phyloP scores from a whole-genome alignment of 1,140 invertebrate genomes.

The Drosophila pallidifrons region DNA sequence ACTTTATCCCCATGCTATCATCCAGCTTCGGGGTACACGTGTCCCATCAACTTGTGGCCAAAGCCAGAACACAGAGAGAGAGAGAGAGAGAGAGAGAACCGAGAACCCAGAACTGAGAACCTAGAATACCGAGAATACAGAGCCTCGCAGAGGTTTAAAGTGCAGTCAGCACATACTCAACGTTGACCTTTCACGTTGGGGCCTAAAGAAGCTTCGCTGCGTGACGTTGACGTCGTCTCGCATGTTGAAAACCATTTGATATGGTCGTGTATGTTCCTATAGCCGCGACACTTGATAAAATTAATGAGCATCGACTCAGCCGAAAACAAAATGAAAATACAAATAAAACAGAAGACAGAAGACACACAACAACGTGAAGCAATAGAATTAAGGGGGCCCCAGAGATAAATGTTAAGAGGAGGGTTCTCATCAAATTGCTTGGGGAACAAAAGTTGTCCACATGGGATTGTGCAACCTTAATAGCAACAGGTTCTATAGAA shows the following conservation, averaged over 20 bases:
- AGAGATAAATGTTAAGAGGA: conserved; percentile 25
- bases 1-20: conserved; percentile 1
- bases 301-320: conserved; percentile 43
- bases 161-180: conserved; percentile 35
- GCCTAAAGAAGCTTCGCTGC: not conserved
- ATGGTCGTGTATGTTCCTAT: conserved; percentile 23
- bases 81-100: too few species aligned
- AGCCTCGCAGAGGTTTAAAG: conserved; percentile 31
- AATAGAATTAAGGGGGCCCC: conserved; percentile 28
- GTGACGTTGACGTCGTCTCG: conserved; percentile 19
- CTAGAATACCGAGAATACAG: too few species aligned
- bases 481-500: conserved; percentile 29
- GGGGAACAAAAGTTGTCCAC: conserved; percentile 18
- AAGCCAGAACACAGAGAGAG: not conserved
- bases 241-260: conserved; percentile 46
- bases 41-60: conserved; percentile 1
- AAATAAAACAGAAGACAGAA: not conserved
- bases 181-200: conserved; percentile 44
- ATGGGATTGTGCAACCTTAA: conserved; percentile 8
- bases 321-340: not conserved
- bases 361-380: conserved; percentile 9
- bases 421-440: conserved; percentile 24
- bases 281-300: conserved; percentile 49
- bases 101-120: too few species aligned
- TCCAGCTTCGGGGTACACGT: conserved; percentile 7